Conservation (phyloP, 2,797 vertebrate species). For the Enteromius mattozi region DNA sequence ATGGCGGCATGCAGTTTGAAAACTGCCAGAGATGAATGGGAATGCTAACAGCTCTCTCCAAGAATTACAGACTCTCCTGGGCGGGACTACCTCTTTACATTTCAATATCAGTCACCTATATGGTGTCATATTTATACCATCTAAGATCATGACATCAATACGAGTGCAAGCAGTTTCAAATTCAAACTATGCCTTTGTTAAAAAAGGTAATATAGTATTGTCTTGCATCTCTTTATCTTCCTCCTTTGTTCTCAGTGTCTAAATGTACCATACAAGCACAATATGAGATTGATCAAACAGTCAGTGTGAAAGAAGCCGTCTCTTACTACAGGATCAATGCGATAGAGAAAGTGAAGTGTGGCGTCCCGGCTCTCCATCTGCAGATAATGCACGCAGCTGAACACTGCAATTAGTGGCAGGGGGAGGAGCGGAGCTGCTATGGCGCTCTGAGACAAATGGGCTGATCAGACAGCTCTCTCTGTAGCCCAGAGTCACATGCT, state of each 20-base stretch:
- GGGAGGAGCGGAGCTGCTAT: slow-evolving; percentile 41
- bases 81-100: neutral
- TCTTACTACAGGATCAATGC: slow-evolving; percentile 31
- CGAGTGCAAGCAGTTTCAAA: neutral
- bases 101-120: neutral
- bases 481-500: slow-evolving; percentile 42
- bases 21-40: slow-evolving; percentile 2
- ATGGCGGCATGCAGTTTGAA: neutral
- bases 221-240: slow-evolving; percentile 11
- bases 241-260: slow-evolving; percentile 27
- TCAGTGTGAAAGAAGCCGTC: slow-evolving; percentile 38
- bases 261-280: slow-evolving; percentile 37
- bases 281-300: slow-evolving; percentile 35
- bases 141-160: slow-evolving; percentile 6
- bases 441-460: slow-evolving; percentile 48
- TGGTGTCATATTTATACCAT: neutral
- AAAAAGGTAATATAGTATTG: neutral
- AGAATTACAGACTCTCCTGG: neutral
- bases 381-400: slow-evolving; percentile 48
- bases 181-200: slow-evolving; percentile 1
- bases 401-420: slow-evolving; percentile 48
- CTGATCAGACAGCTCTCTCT: slow-evolving; percentile 52
- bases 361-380: slow-evolving; percentile 42
- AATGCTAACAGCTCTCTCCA: neutral
- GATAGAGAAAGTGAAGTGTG: slow-evolving; percentile 47